Evolutionary conservation across 2,888 invertebrate genomes (phyloP), one percentile per base, ranked within the genome.

Genomic region (Dryocosmus kuriphilus): DNA sequence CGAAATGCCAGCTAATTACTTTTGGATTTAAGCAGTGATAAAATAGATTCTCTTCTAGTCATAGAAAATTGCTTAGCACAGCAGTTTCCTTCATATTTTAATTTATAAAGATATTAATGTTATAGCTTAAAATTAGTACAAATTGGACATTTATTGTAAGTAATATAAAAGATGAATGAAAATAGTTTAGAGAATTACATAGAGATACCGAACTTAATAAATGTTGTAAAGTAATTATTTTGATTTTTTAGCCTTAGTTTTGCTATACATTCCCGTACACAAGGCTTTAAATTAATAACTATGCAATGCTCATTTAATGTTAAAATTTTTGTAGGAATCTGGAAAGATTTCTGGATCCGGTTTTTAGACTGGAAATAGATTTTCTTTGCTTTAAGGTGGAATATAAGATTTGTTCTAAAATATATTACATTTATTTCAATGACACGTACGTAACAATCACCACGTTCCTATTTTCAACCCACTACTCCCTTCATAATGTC

Each of bases 21-120:
- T 35, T 74, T 87, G 32, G 86, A 87, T 65, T 79, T 85, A 14
- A 71, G 74, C 38, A 83, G 76, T 57, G 78, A 74, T 76, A 88
- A 87, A 76, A 77, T 87, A 32, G 87, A 88, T 74, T 81, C 77
- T 24, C 82, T 85, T 30, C 81, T 82, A 19, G 73, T 81, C 60
- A 85, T 86, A 76, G 88, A 88, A 79, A 86, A 80, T 75, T 88
- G 86, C 80, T 84, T 16, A 62, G 83, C 84, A 41, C 86, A 85
- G 46, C 79, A 85, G 11, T 85, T 88, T 82, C 78, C 85, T 79
- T 79, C 85, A 16, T 86, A 86, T 82, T 82, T 87, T 38, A 88
- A 88, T 80, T 82, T 88, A 78, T 88, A 81, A 83, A 11, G 60
- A 22, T 60, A 16, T 16, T 16, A 60, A 27, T 60, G 6, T 60